These are phyloP conservation scores for Tenualosa ilisha DNA, from an alignment of 2,797 vertebrate genomes.

Conservation along the genomic window DNA sequence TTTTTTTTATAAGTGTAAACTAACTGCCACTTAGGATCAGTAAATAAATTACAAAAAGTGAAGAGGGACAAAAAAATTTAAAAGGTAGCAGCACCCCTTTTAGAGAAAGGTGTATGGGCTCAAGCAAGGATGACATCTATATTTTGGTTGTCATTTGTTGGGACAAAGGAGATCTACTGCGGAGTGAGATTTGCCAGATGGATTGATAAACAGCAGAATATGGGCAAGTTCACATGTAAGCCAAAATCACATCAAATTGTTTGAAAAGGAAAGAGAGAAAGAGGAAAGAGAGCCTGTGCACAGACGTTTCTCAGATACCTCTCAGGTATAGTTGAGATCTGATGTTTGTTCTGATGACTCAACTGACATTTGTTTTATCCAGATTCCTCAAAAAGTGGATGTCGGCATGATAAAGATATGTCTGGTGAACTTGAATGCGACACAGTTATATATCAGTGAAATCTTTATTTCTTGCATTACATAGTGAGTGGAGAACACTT, in stretches of 20 bases:
- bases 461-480: neutral
- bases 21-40: neutral
- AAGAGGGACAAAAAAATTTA: neutral
- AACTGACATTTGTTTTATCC: neutral
- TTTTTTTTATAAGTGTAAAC: too few relatives aligned
- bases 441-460: neutral
- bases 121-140: neutral
- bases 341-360: neutral
- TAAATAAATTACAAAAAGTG: neutral
- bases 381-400: neutral
- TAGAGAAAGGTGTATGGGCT: neutral
- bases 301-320: neutral
- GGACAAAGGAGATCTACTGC: neutral
- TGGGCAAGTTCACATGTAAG: neutral
- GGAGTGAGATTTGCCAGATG: neutral
- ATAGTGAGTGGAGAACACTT: neutral
- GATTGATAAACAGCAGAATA: neutral
- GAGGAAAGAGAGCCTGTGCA: neutral
- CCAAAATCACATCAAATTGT: neutral
- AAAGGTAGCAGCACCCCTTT: neutral
- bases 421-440: neutral
- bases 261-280: neutral
- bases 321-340: neutral
- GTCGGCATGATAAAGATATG: neutral
- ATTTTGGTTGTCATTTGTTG: neutral